Evolutionary conservation across 2,888 invertebrate genomes (phyloP), one percentile per base, ranked within the genome.

Genomic region (Caenorhabditis sp.): DNA sequence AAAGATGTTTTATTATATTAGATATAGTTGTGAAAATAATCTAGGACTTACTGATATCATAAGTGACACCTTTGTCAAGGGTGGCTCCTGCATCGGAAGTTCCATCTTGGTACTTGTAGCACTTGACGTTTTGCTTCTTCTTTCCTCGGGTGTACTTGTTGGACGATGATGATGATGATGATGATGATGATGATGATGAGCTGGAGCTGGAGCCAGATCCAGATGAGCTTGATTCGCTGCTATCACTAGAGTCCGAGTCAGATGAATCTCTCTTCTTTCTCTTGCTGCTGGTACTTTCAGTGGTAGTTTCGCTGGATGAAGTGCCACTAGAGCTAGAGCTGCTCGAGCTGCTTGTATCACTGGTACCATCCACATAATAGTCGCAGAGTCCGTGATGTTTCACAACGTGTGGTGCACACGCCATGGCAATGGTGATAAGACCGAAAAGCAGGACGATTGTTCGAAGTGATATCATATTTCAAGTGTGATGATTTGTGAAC

Each of bases 41-140:
- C n/a, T n/a, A n/a, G n/a, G n/a, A 43, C 43, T 43, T 17, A 43
- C 43, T 43, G 17, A 43, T 43, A 43, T 10, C 17, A 14, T 17
- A 43, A 14, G 10, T 50, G 20, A 60, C 60, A 25, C 60, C 60
- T 5, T 12, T 25, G 17, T 60, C 20, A 23, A 60, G 49, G 2
- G 25, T 50, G 5, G 60, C 60, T 20, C 49, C 60, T 10, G 1
- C 8, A 31, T 60, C 60, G 1, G 20, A n/a, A 7, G 49, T 49
- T 25, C 60, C 60, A 60, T 60, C 60, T 25, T 60, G 43, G 25
- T 60, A 60, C 17, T 49, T 26, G 50, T 60, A 60, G 26, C 60
- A 60, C 20, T 49, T 49, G n/a, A 26, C 26, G 50, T 60, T 60
- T 14, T 49, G 38, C 60, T 60, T 60, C 60, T 60, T 60, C 60